phyloP scores from a whole-genome alignment of 1,140 invertebrate genomes.

The Anastrepha ludens region DNA sequence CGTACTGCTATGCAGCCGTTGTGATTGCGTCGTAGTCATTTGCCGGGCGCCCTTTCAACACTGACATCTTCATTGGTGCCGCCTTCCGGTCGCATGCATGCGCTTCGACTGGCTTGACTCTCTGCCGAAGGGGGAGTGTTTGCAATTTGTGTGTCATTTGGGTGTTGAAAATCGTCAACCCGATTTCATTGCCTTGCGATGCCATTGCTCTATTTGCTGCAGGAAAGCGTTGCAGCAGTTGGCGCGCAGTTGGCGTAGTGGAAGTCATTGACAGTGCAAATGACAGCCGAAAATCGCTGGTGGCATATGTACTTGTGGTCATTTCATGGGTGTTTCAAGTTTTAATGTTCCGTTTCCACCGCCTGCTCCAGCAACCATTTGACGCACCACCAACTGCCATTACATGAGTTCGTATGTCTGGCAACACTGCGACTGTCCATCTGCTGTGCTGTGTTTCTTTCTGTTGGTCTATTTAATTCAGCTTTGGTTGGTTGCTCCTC shows the following conservation, averaged over 20 bases:
- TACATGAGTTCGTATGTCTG: not conserved
- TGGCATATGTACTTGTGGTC: not conserved
- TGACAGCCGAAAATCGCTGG: not conserved
- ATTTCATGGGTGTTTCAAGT: not conserved
- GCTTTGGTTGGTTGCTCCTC: not conserved
- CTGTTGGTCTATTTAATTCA: not conserved
- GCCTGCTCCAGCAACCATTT: not conserved
- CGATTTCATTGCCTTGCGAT: not conserved
- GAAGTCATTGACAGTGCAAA: not conserved
- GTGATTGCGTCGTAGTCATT: not conserved
- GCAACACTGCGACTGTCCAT: not conserved
- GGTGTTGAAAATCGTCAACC: not conserved
- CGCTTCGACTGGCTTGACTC: not conserved
- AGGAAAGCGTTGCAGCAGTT: not conserved
- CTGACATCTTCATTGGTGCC: conserved; percentile 3
- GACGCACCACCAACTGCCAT: not conserved
- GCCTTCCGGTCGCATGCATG: not conserved
- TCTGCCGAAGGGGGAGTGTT: not conserved
- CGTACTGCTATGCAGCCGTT: not conserved
- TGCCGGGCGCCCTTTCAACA: not conserved
- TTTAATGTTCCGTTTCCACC: not conserved
- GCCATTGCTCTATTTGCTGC: not conserved
- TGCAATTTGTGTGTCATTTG: not conserved
- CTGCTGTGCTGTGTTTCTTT: not conserved
- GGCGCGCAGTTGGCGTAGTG: not conserved